Conservation (phyloP, 1,140 invertebrate species). For the Magallana angulata region DNA sequence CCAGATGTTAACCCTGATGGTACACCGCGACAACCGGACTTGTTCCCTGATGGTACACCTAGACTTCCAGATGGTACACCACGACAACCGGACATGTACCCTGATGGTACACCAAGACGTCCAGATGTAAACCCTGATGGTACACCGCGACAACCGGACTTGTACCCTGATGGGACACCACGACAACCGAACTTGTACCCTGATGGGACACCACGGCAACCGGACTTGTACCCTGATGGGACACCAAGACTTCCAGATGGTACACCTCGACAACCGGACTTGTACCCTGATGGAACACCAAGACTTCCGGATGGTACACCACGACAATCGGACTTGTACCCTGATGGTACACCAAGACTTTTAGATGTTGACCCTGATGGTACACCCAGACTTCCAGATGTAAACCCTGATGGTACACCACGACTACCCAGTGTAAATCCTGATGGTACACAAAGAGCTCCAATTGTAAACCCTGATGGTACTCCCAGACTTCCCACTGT, state of each 20-base stretch:
- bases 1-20: neutral
- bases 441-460: too few species aligned
- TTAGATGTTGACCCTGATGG: neutral
- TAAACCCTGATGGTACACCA: neutral
- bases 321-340: neutral
- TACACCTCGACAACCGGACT: too few species aligned
- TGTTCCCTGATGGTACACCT: neutral
- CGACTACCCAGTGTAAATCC: neutral
- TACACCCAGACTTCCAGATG: neutral
- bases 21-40: neutral
- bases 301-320: neutral
- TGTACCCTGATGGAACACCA: neutral
- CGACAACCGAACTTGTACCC: neutral
- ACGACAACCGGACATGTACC: neutral
- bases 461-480: neutral
- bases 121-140: neutral
- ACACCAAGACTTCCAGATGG: neutral
- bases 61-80: neutral
- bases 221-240: neutral
- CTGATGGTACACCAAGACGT: neutral
- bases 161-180: neutral
- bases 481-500: neutral
- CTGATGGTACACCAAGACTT: neutral
- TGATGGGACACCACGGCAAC: neutral
- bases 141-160: neutral